These are phyloP conservation scores for Apis dorsata DNA, from an alignment of 1,140 invertebrate genomes.

Conservation along the genomic window DNA sequence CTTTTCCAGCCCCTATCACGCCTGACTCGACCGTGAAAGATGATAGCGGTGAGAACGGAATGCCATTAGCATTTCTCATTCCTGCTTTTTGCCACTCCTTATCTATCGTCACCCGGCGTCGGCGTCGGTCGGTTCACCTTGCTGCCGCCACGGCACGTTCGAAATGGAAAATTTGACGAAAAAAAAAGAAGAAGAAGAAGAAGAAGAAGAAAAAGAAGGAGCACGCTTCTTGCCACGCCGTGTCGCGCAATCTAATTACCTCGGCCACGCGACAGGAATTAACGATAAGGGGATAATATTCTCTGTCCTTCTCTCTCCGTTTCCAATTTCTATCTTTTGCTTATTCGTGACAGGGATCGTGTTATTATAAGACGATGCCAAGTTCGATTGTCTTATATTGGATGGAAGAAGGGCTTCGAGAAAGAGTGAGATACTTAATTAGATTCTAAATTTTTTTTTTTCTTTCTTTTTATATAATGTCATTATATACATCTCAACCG, in stretches of 20 bases:
- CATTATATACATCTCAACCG: too few relatives aligned
- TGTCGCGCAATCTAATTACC: constrained; percentile 38
- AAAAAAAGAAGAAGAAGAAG: constrained; percentile 1
- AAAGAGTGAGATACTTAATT: too few relatives aligned
- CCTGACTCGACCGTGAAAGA: constrained; percentile 53
- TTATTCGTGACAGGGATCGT: too few relatives aligned
- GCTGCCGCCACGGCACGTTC: constrained; percentile 46
- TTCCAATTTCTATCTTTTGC: too few relatives aligned
- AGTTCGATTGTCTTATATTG: too few relatives aligned
- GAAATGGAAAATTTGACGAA: constrained; percentile 55
- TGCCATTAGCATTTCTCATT: constrained; percentile 70
- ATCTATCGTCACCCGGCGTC: constrained; percentile 49
- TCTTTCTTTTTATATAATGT: too few relatives aligned
- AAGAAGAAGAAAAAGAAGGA: neutral
- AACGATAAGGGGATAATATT: neutral
- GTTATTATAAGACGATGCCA: too few relatives aligned
- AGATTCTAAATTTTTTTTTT: too few relatives aligned
- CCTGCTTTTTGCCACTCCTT: constrained; percentile 63
- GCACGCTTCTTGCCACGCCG: neutral
- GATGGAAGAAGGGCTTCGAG: too few relatives aligned
- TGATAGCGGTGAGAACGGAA: constrained; percentile 68
- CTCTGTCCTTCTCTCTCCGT: too few relatives aligned
- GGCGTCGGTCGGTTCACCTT: constrained; percentile 10
- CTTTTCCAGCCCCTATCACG: neutral
- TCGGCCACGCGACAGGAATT: constrained; percentile 24